Conservation (phyloP, 2,888 invertebrate species). For the Phrixothrix hirtus region DNA sequence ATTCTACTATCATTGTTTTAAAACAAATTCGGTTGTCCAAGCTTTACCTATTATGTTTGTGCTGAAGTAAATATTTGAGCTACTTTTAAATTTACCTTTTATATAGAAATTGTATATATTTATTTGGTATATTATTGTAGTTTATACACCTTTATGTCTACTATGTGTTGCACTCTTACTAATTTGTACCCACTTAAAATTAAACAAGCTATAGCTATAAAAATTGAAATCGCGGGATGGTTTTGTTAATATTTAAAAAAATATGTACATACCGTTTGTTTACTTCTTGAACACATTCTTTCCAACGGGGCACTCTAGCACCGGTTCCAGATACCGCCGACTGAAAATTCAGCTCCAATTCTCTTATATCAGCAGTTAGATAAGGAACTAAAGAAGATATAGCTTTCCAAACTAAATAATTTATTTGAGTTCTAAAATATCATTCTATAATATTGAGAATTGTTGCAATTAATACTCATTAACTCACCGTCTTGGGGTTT, state of each 20-base stretch:
- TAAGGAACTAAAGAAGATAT: conserved; percentile 76
- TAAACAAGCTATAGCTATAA: neutral
- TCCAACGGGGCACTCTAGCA: conserved; percentile 77
- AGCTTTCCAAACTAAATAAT: conserved; percentile 88
- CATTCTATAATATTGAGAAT: neutral
- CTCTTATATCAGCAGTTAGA: conserved; percentile 72
- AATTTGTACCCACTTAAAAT: neutral
- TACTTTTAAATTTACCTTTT: too few relatives aligned
- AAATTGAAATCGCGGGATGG: neutral
- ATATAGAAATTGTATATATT: too few relatives aligned
- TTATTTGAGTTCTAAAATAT: conserved; percentile 66
- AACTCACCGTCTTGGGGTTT: conserved; percentile 34
- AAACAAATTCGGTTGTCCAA: too few relatives aligned
- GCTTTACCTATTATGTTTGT: too few relatives aligned
- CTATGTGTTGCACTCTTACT: too few relatives aligned
- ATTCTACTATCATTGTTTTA: too few relatives aligned
- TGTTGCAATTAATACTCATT: neutral
- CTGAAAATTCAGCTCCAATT: conserved; percentile 74
- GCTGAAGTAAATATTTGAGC: too few relatives aligned
- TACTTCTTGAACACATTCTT: conserved; percentile 78
- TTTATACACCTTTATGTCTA: too few relatives aligned
- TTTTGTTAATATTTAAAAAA: neutral
- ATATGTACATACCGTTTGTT: conserved; percentile 13
- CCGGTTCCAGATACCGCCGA: conserved; percentile 76
- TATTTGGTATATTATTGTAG: too few relatives aligned